Base-by-base conservation (phyloP, 2,888 invertebrate genomes). In the Drosophila greeni region DNA sequence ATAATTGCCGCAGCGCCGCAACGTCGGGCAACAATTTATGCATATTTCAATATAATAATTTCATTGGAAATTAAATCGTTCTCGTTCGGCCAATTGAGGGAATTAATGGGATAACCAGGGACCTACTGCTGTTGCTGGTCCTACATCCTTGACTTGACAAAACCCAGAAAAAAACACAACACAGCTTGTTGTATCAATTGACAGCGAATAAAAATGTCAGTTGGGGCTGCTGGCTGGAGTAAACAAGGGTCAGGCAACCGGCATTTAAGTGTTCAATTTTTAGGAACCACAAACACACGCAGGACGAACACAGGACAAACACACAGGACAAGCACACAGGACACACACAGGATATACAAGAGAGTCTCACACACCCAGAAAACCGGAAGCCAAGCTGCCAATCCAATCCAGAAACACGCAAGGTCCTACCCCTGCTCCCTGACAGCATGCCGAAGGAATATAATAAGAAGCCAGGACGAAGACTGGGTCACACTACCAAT, bases 161-260 rank as follows among this genome's bases (percentile, higher is more conserved):
- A 40, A 24, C 40, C 56, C n/a, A 29, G 20, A 48, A 11, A 36
- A 47, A 55, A 24, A 9, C 69, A 42, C 33, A 75, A 57, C 18
- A 66, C 12, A 71, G 81, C 76, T 75, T 82, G 84, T 84, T 82
- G 73, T 72, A 84, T 76, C 81, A 76, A 81, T 86, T 87, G 86
- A 87, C 87, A 86, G 86, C 85, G 74, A 86, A 86, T 86, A 85
- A 86, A 86, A 82, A 77, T 81, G 84, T 85, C 86, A 85, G 81
- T 74, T 54, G 59, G 61, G 59, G 59, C 59, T 70, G 54, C 18
- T n/a, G 62, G 65, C 66, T 20, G 76, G 61, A 67, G 73, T 73
- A 79, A 77, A 83, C 75, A 83, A 64, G 49, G 64, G 66, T 42
- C 67, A 67, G 74, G 81, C 58, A 65, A 65, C 66, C 65, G 76